phyloP scores from a whole-genome alignment of 2,797 vertebrate genomes.

The Gadopsis marmoratus region DNA sequence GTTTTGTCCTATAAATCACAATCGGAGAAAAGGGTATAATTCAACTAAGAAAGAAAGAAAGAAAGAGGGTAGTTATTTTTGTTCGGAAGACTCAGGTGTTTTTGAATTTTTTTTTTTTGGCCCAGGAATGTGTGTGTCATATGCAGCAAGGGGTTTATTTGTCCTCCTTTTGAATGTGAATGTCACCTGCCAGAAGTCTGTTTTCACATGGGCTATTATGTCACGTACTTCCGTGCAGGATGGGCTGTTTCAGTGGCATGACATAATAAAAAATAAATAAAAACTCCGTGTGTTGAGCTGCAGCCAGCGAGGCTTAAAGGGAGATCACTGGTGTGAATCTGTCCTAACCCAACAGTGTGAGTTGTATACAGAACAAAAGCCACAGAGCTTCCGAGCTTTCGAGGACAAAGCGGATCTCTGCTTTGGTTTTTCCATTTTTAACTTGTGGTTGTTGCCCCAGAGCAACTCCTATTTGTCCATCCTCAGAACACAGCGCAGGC shows the following conservation, averaged over 20 bases:
- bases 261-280: background rate
- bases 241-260: conserved; percentile 12
- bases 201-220: background rate
- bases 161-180: background rate
- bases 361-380: conserved; percentile 75
- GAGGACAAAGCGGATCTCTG: conserved; percentile 56
- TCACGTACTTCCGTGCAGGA: background rate
- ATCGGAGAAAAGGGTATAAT: background rate
- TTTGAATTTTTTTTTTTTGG: background rate
- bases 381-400: conserved; percentile 48
- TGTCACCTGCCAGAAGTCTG: conserved; percentile 4
- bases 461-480: conserved; percentile 1
- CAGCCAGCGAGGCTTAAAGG: conserved; percentile 53
- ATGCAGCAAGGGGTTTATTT: background rate
- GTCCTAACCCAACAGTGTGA: conserved; percentile 34
- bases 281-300: conserved; percentile 27
- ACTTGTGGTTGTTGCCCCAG: conserved; percentile 6
- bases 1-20: background rate
- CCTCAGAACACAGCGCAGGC: background rate
- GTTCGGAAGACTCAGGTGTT: background rate
- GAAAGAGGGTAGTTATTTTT: background rate
- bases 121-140: background rate
- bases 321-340: conserved; percentile 47
- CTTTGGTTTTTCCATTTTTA: conserved; percentile 53
- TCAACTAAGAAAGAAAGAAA: background rate